phyloP scores from a whole-genome alignment of 2,113 vertebrate species.

The Vombatus ursinus region DNA sequence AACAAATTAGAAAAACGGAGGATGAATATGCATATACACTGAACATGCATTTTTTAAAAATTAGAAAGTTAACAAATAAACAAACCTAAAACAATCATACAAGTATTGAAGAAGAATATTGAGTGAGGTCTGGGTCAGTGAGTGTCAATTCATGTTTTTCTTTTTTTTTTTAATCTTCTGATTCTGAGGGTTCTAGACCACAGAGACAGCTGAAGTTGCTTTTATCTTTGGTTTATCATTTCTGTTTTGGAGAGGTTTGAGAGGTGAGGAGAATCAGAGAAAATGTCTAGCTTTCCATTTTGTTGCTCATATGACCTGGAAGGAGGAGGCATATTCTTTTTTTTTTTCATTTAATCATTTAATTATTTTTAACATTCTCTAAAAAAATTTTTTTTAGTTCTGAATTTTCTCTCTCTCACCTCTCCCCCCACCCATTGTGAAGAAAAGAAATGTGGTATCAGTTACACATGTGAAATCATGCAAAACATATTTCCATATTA shows the following conservation, averaged over 20 bases:
- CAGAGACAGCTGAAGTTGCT: neutral
- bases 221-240: neutral
- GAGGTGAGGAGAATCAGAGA: neutral
- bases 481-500: no score
- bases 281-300: no score
- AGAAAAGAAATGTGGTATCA: no score
- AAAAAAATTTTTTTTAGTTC: neutral
- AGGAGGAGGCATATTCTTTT: neutral
- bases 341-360: no score
- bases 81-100: no score
- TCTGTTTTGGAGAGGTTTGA: neutral
- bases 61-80: no score
- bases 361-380: neutral
- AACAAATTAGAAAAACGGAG: no score
- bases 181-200: neutral
- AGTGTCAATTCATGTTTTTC: neutral
- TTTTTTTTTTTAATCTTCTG: neutral
- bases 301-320: neutral
- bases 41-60: no score
- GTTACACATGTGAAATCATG: no score
- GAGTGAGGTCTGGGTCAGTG: neutral
- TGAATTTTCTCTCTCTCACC: no score
- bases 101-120: neutral
- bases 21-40: no score
- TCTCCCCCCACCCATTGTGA: no score